A percentile compares a stretch with the other conserved stretches of the same genome.
Conservation (phyloP, 2,113 vertebrate species). For the Athene noctua region DNA sequence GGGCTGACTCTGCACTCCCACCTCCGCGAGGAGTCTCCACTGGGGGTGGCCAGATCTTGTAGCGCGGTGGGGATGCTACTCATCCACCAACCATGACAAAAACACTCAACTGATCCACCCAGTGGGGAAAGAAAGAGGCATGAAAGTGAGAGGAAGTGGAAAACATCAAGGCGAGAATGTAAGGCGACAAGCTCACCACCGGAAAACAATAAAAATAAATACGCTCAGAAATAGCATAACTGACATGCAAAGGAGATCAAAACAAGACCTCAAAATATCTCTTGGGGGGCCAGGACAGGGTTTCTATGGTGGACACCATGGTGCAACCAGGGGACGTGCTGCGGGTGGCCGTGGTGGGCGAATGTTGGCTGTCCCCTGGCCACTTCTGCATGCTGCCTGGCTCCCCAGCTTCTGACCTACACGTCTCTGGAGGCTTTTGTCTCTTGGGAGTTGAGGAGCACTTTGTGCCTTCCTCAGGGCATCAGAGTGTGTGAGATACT, state of each 20-base stretch:
- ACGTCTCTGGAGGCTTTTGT: background rate
- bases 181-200: conserved; percentile 72
- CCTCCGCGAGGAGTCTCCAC: background rate
- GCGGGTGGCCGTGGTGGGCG: rapidly evolving
- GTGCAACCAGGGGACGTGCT: background rate
- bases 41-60: background rate
- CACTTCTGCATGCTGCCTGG: background rate
- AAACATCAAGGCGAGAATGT: conserved; percentile 55
- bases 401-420: background rate
- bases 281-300: background rate
- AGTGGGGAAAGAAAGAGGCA: background rate
- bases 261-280: conserved; percentile 73
- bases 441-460: background rate
- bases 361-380: background rate
- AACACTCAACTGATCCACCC: background rate
- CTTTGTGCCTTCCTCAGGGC: background rate
- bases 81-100: background rate
- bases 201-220: conserved; percentile 81
- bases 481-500: rapidly evolving
- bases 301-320: background rate
- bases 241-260: conserved; percentile 83
- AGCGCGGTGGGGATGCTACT: background rate
- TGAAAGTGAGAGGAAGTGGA: conserved; percentile 79
- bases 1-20: conserved; percentile 5
- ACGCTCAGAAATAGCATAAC: conserved; percentile 81